phyloP scores from a whole-genome alignment of 2,113 vertebrate species.

The Hippocampus abdominalis region DNA sequence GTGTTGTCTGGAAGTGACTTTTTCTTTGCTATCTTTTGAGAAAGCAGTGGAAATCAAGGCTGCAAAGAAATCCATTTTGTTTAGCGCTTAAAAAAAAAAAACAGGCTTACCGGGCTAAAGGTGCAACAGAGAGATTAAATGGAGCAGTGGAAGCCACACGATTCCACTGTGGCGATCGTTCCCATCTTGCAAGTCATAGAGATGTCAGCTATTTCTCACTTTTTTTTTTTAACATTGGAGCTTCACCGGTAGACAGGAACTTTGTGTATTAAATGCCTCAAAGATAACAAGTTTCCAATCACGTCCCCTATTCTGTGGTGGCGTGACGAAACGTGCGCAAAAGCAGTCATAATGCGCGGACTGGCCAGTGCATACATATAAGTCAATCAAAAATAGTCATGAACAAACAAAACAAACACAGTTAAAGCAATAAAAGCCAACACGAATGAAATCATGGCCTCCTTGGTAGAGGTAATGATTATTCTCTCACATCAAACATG shows the following conservation, averaged over 20 bases:
- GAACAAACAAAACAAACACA: not conserved
- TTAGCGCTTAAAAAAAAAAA: conserved; percentile 54
- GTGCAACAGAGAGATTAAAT: conserved; percentile 44
- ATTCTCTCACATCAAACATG: not conserved
- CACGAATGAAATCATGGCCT: not conserved
- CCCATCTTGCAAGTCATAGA: conserved; percentile 26
- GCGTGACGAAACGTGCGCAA: too few species aligned
- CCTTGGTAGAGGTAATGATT: not conserved
- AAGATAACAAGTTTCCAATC: too few species aligned
- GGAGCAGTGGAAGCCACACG: conserved; percentile 34
- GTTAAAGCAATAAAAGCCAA: not conserved
- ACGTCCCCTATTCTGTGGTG: too few species aligned
- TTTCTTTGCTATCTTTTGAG: conserved; percentile 51
- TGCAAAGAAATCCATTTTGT: conserved; percentile 66
- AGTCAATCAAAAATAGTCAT: not conserved
- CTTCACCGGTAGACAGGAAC: not conserved
- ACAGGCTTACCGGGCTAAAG: conserved; percentile 55
- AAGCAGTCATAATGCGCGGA: not conserved
- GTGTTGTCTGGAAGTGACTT: conserved; percentile 40
- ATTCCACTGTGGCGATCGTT: conserved; percentile 32
- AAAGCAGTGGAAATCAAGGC: conserved; percentile 59
- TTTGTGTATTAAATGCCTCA: not conserved
- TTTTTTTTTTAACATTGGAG: not conserved
- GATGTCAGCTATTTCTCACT: not conserved
- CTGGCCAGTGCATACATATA: not conserved